Conservation (phyloP, 2,113 vertebrate species). For the Helogale parvula region DNA sequence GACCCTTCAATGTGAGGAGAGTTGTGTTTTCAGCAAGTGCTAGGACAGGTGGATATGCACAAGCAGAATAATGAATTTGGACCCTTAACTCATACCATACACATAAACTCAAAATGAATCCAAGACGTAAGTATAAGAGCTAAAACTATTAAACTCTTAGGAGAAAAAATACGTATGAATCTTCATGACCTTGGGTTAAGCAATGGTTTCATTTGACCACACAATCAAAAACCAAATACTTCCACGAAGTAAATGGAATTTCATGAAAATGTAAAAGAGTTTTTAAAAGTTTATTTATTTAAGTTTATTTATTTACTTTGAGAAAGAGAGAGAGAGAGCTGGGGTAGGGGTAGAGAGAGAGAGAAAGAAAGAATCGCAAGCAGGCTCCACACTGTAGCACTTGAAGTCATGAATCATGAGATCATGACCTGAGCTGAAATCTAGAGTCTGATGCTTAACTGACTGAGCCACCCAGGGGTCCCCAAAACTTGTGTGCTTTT, state of each 20-base stretch:
- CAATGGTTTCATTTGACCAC: not conserved
- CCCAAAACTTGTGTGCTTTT: not conserved
- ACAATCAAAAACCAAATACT: not conserved
- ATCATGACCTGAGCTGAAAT: too few species aligned
- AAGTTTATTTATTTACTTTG: too few species aligned
- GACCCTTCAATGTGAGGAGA: not conserved
- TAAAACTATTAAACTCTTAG: slow-evolving; percentile 9
- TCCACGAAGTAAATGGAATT: not conserved
- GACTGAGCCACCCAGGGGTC: too few species aligned
- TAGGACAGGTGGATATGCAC: not conserved
- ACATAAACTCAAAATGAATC: slow-evolving; percentile 3
- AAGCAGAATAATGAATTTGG: slow-evolving; percentile 24
- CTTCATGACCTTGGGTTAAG: not conserved
- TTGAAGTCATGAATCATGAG: too few species aligned
- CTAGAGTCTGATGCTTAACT: too few species aligned
- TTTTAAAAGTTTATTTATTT: too few species aligned
- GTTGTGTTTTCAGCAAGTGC: not conserved
- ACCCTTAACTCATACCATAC: not conserved
- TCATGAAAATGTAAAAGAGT: not conserved
- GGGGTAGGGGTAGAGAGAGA: too few species aligned
- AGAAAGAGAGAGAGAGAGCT: too few species aligned
- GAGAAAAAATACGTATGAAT: slow-evolving; percentile 20
- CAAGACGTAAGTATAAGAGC: not conserved
- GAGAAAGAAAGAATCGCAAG: too few species aligned
- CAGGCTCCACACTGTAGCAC: too few species aligned